Evolutionary conservation across 2,113 vertebrate species (phyloP).

Genomic region (Psephotus haematonotus): DNA sequence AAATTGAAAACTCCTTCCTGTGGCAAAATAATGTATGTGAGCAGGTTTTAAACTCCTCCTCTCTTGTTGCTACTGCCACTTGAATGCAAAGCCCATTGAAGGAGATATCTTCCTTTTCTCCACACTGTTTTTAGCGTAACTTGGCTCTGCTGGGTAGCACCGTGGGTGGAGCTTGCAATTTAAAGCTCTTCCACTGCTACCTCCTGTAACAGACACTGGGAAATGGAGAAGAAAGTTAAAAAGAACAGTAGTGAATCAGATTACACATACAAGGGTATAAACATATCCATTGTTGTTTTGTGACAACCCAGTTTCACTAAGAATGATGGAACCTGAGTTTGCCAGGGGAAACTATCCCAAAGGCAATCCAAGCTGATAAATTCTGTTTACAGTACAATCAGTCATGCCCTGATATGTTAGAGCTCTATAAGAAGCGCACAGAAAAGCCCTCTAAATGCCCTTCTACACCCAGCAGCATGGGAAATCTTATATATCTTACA

Average conservation of each 20-base stretch:
- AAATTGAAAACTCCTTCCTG: neutral
- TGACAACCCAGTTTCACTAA: neutral
- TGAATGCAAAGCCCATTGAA: neutral
- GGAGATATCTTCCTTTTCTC: neutral
- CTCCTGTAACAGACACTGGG: neutral
- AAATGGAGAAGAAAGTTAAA: neutral
- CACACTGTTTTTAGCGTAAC: neutral
- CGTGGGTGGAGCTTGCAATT: neutral
- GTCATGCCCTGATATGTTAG: neutral
- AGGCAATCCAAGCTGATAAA: neutral
- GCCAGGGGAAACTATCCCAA: neutral
- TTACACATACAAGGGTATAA: neutral
- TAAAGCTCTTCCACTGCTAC: neutral
- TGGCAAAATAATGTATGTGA: accelerated
- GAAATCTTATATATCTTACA: neutral
- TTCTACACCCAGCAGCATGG: neutral
- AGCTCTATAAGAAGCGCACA: neutral
- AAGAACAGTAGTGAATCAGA: neutral
- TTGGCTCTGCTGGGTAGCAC: neutral
- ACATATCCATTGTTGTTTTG: neutral
- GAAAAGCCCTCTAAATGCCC: neutral
- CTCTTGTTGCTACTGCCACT: neutral
- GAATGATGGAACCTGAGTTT: neutral
- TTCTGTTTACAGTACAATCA: neutral
- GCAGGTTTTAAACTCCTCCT: neutral